Percentiles rank a stretch among this genome's conserved stretches.
Conservation (phyloP, 1,140 invertebrate species). For the Pachyrhynchus sulphureomaculatus region DNA sequence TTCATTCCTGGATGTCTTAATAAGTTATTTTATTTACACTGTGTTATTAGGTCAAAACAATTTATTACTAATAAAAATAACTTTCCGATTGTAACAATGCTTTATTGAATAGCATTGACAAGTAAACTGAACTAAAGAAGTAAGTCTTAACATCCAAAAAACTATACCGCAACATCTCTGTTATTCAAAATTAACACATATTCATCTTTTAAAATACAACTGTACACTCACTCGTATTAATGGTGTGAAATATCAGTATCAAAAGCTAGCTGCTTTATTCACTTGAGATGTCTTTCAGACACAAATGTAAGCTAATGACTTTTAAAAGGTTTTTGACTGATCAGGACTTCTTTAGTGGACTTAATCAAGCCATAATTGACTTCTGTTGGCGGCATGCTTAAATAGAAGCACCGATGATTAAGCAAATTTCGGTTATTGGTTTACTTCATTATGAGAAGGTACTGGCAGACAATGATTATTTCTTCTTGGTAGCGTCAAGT, state of each 20-base stretch:
- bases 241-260: conserved; percentile 35
- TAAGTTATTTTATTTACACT: no score
- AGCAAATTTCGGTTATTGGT: conserved; percentile 29
- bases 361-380: conserved; percentile 34
- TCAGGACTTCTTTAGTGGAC: conserved; percentile 23
- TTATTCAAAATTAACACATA: conserved; percentile 27
- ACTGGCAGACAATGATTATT: conserved; percentile 27
- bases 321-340: conserved; percentile 35
- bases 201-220: conserved; percentile 12
- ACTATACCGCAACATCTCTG: conserved; percentile 1
- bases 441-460: conserved; percentile 30
- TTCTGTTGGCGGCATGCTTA: conserved; percentile 30
- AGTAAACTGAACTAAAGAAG: no score
- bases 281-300: conserved; percentile 16
- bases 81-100: no score
- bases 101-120: no score
- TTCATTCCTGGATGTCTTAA: no score
- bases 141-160: no score
- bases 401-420: conserved; percentile 31
- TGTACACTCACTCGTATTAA: conserved; percentile 18
- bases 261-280: conserved; percentile 25
- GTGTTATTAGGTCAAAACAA: no score
- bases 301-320: conserved; percentile 34
- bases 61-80: no score
- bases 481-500: conserved; percentile 21